These are phyloP conservation scores for Dermochelys coriacea DNA, from an alignment of 2,797 vertebrate genomes.

Conservation along the genomic window DNA sequence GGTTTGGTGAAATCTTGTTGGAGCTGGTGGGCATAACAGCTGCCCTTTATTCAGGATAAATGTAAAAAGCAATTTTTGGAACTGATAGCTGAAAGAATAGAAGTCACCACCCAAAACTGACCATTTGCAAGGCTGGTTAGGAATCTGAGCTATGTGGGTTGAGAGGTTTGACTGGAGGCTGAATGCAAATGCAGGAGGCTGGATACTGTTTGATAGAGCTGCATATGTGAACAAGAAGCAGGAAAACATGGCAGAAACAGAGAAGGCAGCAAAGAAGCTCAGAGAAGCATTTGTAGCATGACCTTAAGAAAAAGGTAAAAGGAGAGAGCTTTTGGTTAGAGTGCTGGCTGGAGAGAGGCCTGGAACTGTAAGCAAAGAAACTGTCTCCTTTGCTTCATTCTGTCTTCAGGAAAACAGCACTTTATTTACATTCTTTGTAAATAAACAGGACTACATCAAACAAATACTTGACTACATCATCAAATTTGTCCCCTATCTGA, in stretches of 20 bases:
- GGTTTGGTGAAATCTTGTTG: not conserved
- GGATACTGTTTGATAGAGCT: not conserved
- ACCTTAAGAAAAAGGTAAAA: not conserved
- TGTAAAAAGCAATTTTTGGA: not conserved
- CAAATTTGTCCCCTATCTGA: not conserved
- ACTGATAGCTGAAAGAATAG: not conserved
- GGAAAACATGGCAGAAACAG: not conserved
- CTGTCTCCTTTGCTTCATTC: too few relatives aligned
- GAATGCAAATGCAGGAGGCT: not conserved
- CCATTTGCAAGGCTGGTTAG: not conserved
- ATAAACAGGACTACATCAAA: not conserved
- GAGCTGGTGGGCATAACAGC: not conserved
- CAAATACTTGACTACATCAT: not conserved
- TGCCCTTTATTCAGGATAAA: not conserved
- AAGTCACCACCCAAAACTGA: not conserved
- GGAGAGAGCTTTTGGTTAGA: not conserved
- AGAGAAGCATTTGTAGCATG: not conserved
- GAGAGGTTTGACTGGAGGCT: not conserved
- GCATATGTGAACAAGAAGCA: not conserved
- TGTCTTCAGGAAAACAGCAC: not conserved
- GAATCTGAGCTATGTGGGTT: not conserved
- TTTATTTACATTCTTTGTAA: not conserved
- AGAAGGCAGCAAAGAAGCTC: not conserved
- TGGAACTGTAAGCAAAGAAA: not conserved
- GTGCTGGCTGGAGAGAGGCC: not conserved